Conservation (phyloP, 2,113 vertebrate species). For the Echinops telfairi region DNA sequence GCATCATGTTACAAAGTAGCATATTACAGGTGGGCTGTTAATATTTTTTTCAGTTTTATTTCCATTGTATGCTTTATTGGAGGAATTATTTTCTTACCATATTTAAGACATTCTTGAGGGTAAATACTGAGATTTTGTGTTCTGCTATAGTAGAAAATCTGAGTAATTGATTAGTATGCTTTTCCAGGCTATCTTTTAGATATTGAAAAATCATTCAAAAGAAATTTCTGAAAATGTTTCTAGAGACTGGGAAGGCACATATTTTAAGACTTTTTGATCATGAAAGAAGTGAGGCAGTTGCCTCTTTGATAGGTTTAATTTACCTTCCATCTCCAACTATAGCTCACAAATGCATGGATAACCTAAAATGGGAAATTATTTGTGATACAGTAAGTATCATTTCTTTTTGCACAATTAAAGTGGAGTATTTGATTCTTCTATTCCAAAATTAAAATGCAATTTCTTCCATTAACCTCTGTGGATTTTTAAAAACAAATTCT, state of each 20-base stretch:
- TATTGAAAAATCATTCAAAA: background rate
- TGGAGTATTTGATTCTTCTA: background rate
- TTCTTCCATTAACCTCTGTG: background rate
- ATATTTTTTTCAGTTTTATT: slow-evolving; percentile 25
- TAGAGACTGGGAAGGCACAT: background rate
- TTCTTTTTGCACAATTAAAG: slow-evolving; percentile 49
- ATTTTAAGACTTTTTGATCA: background rate
- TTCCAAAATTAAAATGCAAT: slow-evolving; percentile 13
- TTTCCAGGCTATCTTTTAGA: slow-evolving; percentile 16
- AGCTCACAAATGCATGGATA: slow-evolving; percentile 17
- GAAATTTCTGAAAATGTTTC: slow-evolving; percentile 19
- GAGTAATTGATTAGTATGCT: slow-evolving; percentile 34
- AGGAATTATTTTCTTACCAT: slow-evolving; percentile 39
- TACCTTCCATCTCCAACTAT: background rate
- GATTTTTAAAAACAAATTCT: slow-evolving; percentile 16
- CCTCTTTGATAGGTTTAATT: background rate
- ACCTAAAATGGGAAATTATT: slow-evolving; percentile 34
- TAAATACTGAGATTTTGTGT: background rate
- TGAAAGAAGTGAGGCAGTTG: background rate
- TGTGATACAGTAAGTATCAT: background rate
- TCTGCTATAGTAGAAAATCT: slow-evolving; percentile 45
- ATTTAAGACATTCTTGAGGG: slow-evolving; percentile 29
- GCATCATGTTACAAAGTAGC: slow-evolving; percentile 38
- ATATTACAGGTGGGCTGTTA: slow-evolving; percentile 21
- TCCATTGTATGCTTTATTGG: background rate